Evolutionary conservation across 1,140 invertebrate species (phyloP).

Genomic region (Heterodera schachtii): DNA sequence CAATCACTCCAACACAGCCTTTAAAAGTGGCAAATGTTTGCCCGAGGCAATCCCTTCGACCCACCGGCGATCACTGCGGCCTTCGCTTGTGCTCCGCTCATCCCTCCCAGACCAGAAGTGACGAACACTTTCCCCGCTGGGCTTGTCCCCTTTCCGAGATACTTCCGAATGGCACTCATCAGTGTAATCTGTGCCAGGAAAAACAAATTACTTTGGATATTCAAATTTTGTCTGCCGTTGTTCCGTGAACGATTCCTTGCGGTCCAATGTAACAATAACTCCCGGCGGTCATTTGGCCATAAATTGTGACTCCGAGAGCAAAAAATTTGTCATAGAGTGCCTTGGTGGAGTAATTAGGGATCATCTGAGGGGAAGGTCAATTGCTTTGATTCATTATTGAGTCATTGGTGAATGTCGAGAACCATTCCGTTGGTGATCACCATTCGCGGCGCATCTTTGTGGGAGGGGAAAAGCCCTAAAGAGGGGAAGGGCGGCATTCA

Average conservation of each 20-base stretch:
- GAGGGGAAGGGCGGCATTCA: background rate
- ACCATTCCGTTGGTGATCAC: constrained; percentile 77
- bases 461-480: constrained; percentile 71
- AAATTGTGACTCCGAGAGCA: constrained; percentile 72
- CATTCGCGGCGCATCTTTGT: constrained; percentile 69
- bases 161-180: constrained; percentile 74
- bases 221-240: constrained; percentile 67
- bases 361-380: constrained; percentile 67
- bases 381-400: background rate
- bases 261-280: constrained; percentile 77
- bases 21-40: background rate
- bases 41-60: background rate
- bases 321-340: constrained; percentile 71
- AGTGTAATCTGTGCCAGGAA: constrained; percentile 71
- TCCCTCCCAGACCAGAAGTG: constrained; percentile 73
- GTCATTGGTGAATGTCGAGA: constrained; percentile 30
- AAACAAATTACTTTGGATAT: background rate
- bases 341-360: constrained; percentile 74
- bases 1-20: constrained; percentile 71
- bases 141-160: constrained; percentile 68
- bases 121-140: constrained; percentile 73
- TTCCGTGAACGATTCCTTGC: constrained; percentile 77
- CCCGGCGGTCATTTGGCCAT: constrained; percentile 73
- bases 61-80: constrained; percentile 74
- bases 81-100: constrained; percentile 76